Evolutionary conservation across 2,888 invertebrate species (phyloP).

Genomic region (Tachina grossa): DNA sequence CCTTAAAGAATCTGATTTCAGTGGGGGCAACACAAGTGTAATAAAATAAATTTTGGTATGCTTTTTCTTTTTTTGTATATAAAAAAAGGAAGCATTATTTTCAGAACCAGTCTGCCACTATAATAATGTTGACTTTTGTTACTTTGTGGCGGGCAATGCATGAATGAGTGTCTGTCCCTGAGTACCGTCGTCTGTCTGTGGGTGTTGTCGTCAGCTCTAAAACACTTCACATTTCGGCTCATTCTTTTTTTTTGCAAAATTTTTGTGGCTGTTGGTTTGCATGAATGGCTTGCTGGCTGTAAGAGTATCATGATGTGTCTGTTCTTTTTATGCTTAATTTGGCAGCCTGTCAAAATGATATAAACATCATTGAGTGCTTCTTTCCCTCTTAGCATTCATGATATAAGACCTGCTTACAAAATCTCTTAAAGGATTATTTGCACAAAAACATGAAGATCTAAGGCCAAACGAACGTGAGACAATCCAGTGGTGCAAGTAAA

Average conservation of each 20-base stretch:
- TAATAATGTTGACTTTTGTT: constrained; percentile 41
- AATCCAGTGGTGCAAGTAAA: background rate
- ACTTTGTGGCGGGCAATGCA: constrained; percentile 24
- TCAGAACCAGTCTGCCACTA: constrained; percentile 46
- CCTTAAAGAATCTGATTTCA: constrained; percentile 40
- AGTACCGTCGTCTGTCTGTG: constrained; percentile 63
- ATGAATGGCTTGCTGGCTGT: constrained; percentile 36
- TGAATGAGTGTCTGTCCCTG: constrained; percentile 27
- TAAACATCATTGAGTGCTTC: constrained; percentile 54
- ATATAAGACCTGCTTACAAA: constrained; percentile 59
- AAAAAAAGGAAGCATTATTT: constrained; percentile 25
- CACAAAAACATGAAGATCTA: constrained; percentile 14
- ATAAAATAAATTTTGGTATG: constrained; percentile 59
- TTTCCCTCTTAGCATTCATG: constrained; percentile 31
- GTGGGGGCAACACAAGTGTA: constrained; percentile 41
- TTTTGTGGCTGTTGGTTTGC: constrained; percentile 26
- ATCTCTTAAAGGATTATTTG: constrained; percentile 57
- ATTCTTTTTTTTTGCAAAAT: constrained; percentile 18
- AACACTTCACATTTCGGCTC: constrained; percentile 56
- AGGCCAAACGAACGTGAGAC: background rate
- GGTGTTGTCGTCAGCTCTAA: constrained; percentile 69
- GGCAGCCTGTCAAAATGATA: constrained; percentile 70
- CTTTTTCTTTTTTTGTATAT: constrained; percentile 18
- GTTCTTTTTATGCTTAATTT: constrained; percentile 69
- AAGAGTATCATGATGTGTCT: constrained; percentile 56